Evolutionary conservation across 2,113 vertebrate species (phyloP), one percentile per base, ranked within the genome.

Genomic region (Eidolon helvum): DNA sequence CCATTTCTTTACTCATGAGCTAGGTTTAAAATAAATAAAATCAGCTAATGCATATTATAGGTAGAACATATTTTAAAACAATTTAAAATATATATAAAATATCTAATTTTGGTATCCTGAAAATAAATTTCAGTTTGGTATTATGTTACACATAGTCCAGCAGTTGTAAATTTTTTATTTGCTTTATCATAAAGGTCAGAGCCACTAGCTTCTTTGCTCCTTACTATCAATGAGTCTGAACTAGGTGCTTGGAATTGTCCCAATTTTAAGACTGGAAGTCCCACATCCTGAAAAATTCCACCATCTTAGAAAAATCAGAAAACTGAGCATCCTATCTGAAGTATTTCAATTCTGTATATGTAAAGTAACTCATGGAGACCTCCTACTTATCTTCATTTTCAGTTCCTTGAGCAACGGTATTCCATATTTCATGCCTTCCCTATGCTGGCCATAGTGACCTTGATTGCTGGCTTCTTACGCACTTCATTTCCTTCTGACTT

Each of bases 1-100:
- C 91, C 57, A 74, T 97, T 98, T 98, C 91, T 21, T 74, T 24
- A 28, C 16, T 96, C 48, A 96, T 94, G 43, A 97, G 19, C 74
- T 72, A 90, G 33, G 55, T 94, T 88, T 77, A 97, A 53, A 69
- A 85, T 26, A 69, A 43, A 74, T 79, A 71, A 84, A 75, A 57
- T 45, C 8, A 90, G 21, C 3, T 33, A 87, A 92, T 35, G 14
- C 0, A 43, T 80, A 10, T 9, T 77, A 0, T 72, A 66, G 15
- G 8, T 40, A 33, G 24, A 84, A 57, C 30, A 89, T 22, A 75
- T 40, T 79, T 92, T 55, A 28, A 30, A 90, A 80, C 10, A 57
- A 63, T 63, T 30, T 26, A 10, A 61, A 28, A 61, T 50, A 48
- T 69, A 28, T 43, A 35, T 68, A 55, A 66, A 78, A 30, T 8